These are phyloP conservation scores for Drosophila yooni DNA, from an alignment of 2,888 invertebrate genomes.

Conservation along the genomic window DNA sequence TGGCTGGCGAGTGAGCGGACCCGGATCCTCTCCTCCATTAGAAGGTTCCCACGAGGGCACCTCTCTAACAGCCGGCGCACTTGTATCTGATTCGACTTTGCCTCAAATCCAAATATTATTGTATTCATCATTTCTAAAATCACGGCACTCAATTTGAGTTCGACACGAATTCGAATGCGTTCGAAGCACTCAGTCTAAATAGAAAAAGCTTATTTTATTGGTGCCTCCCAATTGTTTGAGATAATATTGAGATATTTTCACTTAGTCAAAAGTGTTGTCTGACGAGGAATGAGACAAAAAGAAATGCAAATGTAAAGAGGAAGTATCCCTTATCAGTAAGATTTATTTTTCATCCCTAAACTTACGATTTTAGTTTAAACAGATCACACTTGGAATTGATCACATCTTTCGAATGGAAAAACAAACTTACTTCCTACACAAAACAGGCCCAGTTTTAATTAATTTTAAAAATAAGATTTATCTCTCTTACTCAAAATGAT, in stretches of 20 bases:
- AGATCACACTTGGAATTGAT: neutral
- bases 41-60: constrained; percentile 51
- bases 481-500: neutral
- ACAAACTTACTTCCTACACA: neutral
- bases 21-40: constrained; percentile 46
- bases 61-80: constrained; percentile 20
- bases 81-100: constrained; percentile 1
- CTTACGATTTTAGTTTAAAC: neutral
- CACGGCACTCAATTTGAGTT: constrained; percentile 31
- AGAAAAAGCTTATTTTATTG: neutral
- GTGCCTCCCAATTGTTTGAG: neutral
- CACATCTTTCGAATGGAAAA: neutral
- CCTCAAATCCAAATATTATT: constrained; percentile 24
- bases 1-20: constrained; percentile 45
- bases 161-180: constrained; percentile 11
- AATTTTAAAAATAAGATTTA: neutral
- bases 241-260: neutral
- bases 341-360: neutral
- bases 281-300: neutral
- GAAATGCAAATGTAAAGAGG: neutral
- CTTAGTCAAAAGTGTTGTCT: constrained; percentile 34
- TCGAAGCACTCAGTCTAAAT: constrained; percentile 19
- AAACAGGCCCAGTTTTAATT: constrained; percentile 8
- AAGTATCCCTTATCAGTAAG: neutral
- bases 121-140: constrained; percentile 17